Conservation (phyloP, 1,140 invertebrate genomes). For the Lordiphosa collinella region DNA sequence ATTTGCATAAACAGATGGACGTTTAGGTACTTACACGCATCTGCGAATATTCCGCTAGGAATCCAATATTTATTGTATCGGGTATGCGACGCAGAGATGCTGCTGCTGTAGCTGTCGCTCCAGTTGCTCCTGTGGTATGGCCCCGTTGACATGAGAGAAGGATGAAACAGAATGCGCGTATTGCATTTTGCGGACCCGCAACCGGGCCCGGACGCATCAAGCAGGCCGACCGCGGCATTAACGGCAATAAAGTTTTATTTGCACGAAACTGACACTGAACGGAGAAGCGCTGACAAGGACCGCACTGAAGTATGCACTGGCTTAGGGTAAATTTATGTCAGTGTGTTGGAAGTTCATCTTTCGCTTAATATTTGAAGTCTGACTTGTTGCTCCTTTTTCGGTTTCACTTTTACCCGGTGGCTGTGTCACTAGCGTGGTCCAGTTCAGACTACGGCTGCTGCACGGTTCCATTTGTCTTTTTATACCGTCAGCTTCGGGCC, state of each 20-base stretch:
- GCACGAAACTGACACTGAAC: constrained; percentile 36
- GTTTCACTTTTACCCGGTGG: constrained; percentile 12
- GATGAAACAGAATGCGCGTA: constrained; percentile 13
- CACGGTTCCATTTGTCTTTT: constrained; percentile 25
- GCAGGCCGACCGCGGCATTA: constrained; percentile 22
- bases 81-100: constrained; percentile 20
- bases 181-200: constrained; percentile 1
- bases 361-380: background rate
- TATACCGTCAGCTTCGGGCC: constrained; percentile 43
- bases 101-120: constrained; percentile 1
- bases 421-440: constrained; percentile 28
- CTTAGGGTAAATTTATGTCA: background rate
- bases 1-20: constrained; percentile 1
- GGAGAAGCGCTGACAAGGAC: constrained; percentile 10
- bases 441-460: constrained; percentile 36
- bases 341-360: background rate
- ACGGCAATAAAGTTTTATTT: constrained; percentile 58
- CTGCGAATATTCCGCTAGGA: constrained; percentile 69
- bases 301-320: background rate
- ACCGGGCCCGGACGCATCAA: constrained; percentile 15
- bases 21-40: constrained; percentile 55
- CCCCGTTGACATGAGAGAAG: constrained; percentile 21
- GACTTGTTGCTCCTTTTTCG: constrained; percentile 31
- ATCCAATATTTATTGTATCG: constrained; percentile 75
- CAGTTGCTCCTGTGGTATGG: background rate